Percentiles rank a stretch among this genome's conserved stretches.
Evolutionary conservation across 2,797 vertebrate genomes (phyloP).

Genomic region (Melanotaenia parkinsoni): DNA sequence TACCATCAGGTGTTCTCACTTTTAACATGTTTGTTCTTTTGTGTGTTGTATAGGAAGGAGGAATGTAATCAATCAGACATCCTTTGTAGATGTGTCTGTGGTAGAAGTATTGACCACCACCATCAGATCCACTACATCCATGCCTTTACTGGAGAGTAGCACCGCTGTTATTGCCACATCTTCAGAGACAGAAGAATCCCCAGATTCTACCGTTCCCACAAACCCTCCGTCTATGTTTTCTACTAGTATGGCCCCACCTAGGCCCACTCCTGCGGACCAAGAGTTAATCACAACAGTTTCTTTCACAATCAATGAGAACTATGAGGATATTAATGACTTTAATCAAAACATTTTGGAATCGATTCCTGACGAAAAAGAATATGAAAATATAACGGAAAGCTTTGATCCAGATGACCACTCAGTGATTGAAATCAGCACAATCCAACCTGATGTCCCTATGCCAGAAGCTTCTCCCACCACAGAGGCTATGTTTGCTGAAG

Average conservation of each 20-base stretch:
- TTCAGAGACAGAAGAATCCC: slow-evolving; percentile 39
- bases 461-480: slow-evolving; percentile 67
- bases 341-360: slow-evolving; percentile 5
- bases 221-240: slow-evolving; percentile 83
- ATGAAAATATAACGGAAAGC: slow-evolving; percentile 17
- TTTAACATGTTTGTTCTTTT: slow-evolving; percentile 8
- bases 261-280: slow-evolving; percentile 40
- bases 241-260: slow-evolving; percentile 82
- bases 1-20: neutral
- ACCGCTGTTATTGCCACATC: slow-evolving; percentile 29
- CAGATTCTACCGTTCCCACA: slow-evolving; percentile 39
- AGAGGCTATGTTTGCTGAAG: slow-evolving; percentile 67
- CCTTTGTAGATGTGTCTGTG: slow-evolving; percentile 77
- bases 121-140: slow-evolving; percentile 41
- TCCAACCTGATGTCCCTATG: slow-evolving; percentile 73
- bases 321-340: slow-evolving; percentile 57
- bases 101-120: slow-evolving; percentile 7
- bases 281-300: slow-evolving; percentile 61
- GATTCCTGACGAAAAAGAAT: slow-evolving; percentile 51
- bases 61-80: slow-evolving; percentile 70
- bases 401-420: slow-evolving; percentile 62
- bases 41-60: slow-evolving; percentile 69
- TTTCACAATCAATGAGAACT: slow-evolving; percentile 59
- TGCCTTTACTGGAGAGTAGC: slow-evolving; percentile 53
- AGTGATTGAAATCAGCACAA: slow-evolving; percentile 74